Evolutionary conservation across 30 jellyfish, hydroid and myxozoan genomes (phyloP).

Genomic region (Aurelia aurita complex sp. Pacific): DNA sequence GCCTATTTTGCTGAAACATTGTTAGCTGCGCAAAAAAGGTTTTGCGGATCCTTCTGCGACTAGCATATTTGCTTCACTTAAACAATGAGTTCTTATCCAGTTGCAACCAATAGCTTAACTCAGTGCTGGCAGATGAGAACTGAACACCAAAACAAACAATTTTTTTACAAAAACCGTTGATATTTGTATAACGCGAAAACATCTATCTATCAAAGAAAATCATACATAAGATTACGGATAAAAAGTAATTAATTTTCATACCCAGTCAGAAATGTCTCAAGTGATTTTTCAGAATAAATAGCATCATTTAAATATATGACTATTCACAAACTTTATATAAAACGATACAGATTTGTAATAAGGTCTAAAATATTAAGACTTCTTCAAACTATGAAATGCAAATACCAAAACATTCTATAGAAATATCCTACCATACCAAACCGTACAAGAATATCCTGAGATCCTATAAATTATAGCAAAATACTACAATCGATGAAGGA

Average conservation of each 20-base stretch:
- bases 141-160: too few relatives aligned
- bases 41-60: too few relatives aligned
- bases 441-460: background rate
- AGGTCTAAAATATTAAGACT: background rate
- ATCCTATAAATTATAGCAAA: too few relatives aligned
- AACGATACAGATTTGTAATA: conserved; percentile 11
- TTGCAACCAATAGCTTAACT: too few relatives aligned
- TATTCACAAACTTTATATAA: conserved; percentile 27
- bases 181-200: background rate
- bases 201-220: background rate
- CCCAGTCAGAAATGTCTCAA: conserved; percentile 1
- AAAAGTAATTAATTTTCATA: conserved; percentile 20
- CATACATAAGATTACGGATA: conserved; percentile 2
- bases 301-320: conserved; percentile 32
- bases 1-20: too few relatives aligned
- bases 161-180: background rate
- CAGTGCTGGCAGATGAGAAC: too few relatives aligned
- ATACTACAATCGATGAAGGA: too few relatives aligned
- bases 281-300: conserved; percentile 29
- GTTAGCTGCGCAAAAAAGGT: too few relatives aligned
- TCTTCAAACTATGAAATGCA: background rate
- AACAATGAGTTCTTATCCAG: too few relatives aligned
- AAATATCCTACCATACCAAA: background rate
- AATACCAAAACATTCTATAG: background rate
- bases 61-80: too few relatives aligned